phyloP scores from a whole-genome alignment of 2,888 invertebrate genomes.

The Chirona hameri region DNA sequence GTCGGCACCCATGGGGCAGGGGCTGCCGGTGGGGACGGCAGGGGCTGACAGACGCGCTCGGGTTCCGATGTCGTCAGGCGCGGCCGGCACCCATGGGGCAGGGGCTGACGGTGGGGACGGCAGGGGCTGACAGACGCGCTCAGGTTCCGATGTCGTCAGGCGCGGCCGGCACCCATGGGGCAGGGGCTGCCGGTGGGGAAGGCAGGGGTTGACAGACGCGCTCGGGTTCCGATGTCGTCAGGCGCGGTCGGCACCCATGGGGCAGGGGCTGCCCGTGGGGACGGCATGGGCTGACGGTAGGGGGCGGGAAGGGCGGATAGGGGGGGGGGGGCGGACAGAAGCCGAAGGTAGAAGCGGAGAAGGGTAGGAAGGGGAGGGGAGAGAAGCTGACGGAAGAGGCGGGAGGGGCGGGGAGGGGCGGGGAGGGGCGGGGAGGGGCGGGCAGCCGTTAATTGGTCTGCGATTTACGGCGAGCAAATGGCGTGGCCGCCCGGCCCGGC shows the following conservation, averaged over 20 bases:
- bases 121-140: too few relatives aligned
- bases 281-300: not conserved
- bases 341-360: not conserved
- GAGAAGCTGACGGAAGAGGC: not conserved
- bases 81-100: not conserved
- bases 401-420: not conserved
- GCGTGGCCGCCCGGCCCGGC: not conserved
- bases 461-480: conserved; percentile 7
- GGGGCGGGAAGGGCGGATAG: not conserved
- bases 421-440: not conserved
- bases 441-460: not conserved
- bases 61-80: not conserved
- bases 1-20: too few relatives aligned
- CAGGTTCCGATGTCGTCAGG: too few relatives aligned
- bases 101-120: too few relatives aligned
- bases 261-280: not conserved
- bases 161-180: too few relatives aligned
- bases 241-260: too few relatives aligned
- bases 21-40: not conserved
- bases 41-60: not conserved
- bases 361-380: not conserved
- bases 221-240: too few relatives aligned
- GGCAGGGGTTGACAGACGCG: too few relatives aligned
- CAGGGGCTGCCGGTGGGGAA: too few relatives aligned
- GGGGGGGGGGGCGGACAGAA: not conserved